Conservation (phyloP, 2,888 invertebrate species). For the Polydrusus cervinus region DNA sequence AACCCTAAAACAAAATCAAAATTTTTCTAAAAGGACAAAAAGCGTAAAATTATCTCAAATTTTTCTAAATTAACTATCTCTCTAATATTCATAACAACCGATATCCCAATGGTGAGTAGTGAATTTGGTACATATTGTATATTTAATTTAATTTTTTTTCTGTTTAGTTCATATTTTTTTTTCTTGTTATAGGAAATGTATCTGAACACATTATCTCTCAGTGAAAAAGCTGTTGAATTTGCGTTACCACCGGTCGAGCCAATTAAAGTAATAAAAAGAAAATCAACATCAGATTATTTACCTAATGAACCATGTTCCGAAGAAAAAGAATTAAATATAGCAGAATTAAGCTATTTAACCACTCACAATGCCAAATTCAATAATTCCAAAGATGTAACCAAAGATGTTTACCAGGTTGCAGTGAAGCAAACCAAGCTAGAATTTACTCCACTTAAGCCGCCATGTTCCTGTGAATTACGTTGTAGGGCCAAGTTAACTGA, state of each 20-base stretch:
- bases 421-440: constrained; percentile 25
- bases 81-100: too few species aligned
- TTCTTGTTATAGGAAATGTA: constrained; percentile 48
- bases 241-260: constrained; percentile 35
- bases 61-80: too few species aligned
- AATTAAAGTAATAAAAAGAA: constrained; percentile 21
- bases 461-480: constrained; percentile 38
- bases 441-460: constrained; percentile 41
- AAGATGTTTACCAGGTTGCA: constrained; percentile 33
- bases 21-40: too few species aligned
- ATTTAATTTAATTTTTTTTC: not conserved
- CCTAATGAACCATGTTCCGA: not conserved
- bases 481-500: constrained; percentile 44
- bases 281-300: not conserved
- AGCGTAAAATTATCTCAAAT: too few species aligned
- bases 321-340: constrained; percentile 10
- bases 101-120: too few species aligned
- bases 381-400: constrained; percentile 37
- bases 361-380: not conserved
- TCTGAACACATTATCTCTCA: constrained; percentile 42
- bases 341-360: not conserved
- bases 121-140: too few species aligned
- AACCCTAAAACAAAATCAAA: too few species aligned
- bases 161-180: not conserved
- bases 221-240: constrained; percentile 40